Evolutionary conservation across 2,797 vertebrate genomes (phyloP), one percentile per base, ranked within the genome.

Genomic region (Crossoptilon crossoptilon): DNA sequence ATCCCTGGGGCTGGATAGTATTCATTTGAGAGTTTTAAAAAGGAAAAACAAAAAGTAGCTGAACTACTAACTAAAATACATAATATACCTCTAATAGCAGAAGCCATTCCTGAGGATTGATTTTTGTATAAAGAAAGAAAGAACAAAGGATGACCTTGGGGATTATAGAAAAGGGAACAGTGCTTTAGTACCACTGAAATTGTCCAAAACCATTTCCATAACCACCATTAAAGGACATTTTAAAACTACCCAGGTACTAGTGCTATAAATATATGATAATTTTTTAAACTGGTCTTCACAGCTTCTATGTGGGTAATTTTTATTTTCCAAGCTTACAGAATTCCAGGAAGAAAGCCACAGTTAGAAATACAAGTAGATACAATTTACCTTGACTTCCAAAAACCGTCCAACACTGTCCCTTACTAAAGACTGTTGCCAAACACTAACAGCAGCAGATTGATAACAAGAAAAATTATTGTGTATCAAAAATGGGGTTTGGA

Each of bases 81-180:
- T 79, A 93, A 78, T 90, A 68, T 71, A 81, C 51, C 48, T 87
- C 63, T 95, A 95, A 91, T 88, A 94, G 80, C 72, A 87, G 33
- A 7, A 92, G 26, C 41, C 22, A 79, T 94, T 95, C 76, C 64
- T 12, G 14, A 84, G 59, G 87, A 93, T 18, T 84, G 73, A 89
- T 94, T 95, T 94, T 88, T 92, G 83, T 91, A 46, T 49, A 85
- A 94, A 90, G 72, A 90, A 88, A 91, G 89, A 90, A 95, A 81
- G 92, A 96, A 86, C 88, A 96, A 94, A 94, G 51, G 22, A 85
- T 94, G 88, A 95, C 92, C 93, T 96, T 95, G 93, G 82, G 76
- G 90, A 94, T 82, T 81, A 87, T 2, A 77, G 88, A 89, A 89
- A 79, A 92, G 41, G 27, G 39, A 94, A 64, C 39, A 49, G 63